Evolutionary conservation across 2,797 vertebrate genomes (phyloP).

Genomic region (Thripadectes ignobilis): DNA sequence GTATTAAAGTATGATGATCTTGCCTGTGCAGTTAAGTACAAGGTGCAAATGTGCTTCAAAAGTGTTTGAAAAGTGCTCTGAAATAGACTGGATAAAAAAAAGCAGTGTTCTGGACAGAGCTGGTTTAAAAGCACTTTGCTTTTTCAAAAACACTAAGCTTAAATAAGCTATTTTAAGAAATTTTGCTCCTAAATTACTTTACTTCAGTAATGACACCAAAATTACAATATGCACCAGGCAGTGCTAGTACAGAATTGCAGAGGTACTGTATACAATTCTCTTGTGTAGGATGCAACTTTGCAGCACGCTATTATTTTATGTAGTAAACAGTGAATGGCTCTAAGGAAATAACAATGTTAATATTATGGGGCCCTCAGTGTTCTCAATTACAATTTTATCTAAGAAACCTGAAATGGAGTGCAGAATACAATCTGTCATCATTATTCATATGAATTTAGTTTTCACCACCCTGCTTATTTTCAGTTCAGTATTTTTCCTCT

Average conservation of each 20-base stretch:
- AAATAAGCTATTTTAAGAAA: slow-evolving; percentile 1
- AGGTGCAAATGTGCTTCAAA: neutral
- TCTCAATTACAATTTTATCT: neutral
- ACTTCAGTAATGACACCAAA: neutral
- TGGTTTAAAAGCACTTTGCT: neutral
- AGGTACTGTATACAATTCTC: neutral
- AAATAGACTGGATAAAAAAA: neutral
- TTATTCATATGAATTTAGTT: neutral
- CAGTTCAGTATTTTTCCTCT: neutral
- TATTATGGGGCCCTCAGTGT: neutral
- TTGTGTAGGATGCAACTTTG: neutral
- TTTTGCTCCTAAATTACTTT: neutral
- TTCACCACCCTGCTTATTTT: neutral
- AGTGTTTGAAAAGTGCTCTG: neutral
- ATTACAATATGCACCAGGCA: neutral
- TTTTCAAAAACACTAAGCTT: neutral
- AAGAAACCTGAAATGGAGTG: neutral
- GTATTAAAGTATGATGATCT: neutral
- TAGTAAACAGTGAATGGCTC: neutral
- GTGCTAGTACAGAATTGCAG: neutral
- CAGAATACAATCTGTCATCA: neutral
- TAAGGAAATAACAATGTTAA: neutral
- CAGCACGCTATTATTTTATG: neutral
- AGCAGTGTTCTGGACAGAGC: neutral
- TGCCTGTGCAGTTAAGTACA: neutral